Percentiles rank a stretch among this genome's conserved stretches.
phyloP scores from a whole-genome alignment of 2,888 invertebrate species.

The Mechanitis mazaeus region DNA sequence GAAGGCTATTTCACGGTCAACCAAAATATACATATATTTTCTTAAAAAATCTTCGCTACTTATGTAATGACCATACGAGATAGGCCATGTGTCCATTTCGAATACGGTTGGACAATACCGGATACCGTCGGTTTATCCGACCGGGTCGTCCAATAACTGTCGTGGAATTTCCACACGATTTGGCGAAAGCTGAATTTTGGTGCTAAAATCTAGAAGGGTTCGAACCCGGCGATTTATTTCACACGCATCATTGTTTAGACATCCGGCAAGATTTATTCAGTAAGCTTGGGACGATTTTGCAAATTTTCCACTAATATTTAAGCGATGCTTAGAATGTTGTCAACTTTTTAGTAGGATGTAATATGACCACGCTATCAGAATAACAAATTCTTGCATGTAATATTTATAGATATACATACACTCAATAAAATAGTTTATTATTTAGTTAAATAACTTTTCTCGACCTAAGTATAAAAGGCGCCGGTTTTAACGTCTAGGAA shows the following conservation, averaged over 20 bases:
- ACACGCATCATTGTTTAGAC: constrained; percentile 29
- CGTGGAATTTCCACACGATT: constrained; percentile 33
- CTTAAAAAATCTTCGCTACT: not conserved
- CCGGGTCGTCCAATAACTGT: constrained; percentile 32
- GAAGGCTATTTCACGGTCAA: no score
- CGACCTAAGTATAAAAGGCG: constrained; percentile 40
- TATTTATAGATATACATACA: constrained; percentile 10
- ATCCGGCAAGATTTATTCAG: constrained; percentile 8
- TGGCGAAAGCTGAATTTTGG: constrained; percentile 28
- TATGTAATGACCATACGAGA: constrained; percentile 1
- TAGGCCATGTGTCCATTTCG: constrained; percentile 9
- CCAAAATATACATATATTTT: not conserved
- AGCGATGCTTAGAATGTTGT: constrained; percentile 1
- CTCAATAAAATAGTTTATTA: constrained; percentile 31
- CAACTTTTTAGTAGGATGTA: not conserved
- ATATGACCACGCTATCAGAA: no score
- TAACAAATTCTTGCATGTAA: no score
- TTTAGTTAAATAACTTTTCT: constrained; percentile 36
- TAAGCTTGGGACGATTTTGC: not conserved
- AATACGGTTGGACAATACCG: constrained; percentile 24
- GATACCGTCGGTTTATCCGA: constrained; percentile 25
- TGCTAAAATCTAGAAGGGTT: constrained; percentile 25
- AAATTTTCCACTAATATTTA: constrained; percentile 2
- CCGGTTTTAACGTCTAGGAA: constrained; percentile 57
- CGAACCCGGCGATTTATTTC: constrained; percentile 26